Percentiles rank a stretch among this genome's conserved stretches.
Evolutionary conservation across 1,140 invertebrate genomes (phyloP).

Genomic region (Pseudobourletiella spinata): DNA sequence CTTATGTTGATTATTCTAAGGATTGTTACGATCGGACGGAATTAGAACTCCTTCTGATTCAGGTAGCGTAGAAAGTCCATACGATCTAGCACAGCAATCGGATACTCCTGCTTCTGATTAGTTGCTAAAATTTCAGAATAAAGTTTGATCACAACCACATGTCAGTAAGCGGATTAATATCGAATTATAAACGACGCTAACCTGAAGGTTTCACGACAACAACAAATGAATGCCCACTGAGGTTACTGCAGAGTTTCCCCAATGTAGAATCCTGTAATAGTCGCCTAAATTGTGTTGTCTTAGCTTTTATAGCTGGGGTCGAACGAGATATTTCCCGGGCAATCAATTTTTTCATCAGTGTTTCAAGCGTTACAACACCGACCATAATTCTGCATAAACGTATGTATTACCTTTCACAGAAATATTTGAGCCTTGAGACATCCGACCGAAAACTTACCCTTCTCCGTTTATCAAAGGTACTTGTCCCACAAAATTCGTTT

Average conservation of each 20-base stretch:
- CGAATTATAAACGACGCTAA: no score
- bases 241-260: constrained; percentile 61
- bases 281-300: constrained; percentile 64
- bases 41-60: no score
- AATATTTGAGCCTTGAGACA: neutral
- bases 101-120: no score
- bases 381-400: constrained; percentile 47
- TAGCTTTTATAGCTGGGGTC: constrained; percentile 55
- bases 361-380: constrained; percentile 63
- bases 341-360: constrained; percentile 60
- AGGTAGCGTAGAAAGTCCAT: neutral
- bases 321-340: constrained; percentile 51
- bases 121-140: neutral
- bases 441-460: constrained; percentile 40
- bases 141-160: neutral
- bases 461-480: constrained; percentile 59
- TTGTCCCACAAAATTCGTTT: constrained; percentile 55
- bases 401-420: neutral
- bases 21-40: no score
- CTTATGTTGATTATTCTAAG: no score
- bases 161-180: neutral
- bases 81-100: neutral
- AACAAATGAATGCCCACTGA: constrained; percentile 47
- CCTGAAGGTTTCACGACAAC: constrained; percentile 16
- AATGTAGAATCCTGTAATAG: constrained; percentile 54